phyloP scores from a whole-genome alignment of 2,888 invertebrate species.

The Tridacna crocea region DNA sequence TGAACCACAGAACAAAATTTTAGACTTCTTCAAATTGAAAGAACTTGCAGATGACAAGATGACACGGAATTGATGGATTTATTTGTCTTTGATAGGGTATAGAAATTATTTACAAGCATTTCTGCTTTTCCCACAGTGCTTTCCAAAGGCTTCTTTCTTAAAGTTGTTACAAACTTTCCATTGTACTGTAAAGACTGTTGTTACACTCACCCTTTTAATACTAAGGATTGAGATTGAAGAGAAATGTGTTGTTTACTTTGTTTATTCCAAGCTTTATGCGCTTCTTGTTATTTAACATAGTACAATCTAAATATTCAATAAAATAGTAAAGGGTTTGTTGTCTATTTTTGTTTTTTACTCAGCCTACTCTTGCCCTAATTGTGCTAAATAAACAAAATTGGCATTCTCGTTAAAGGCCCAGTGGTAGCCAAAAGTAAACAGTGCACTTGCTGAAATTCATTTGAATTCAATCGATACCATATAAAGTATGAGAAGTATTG shows the following conservation, averaged over 20 bases:
- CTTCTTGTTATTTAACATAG: constrained; percentile 24
- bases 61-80: background rate
- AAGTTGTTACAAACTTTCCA: background rate
- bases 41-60: background rate
- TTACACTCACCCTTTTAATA: no score
- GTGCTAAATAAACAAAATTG: background rate
- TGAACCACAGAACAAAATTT: background rate
- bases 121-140: background rate
- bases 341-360: background rate
- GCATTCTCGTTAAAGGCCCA: background rate
- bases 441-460: no score
- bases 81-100: background rate
- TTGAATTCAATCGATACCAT: no score
- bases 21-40: background rate
- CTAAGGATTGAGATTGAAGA: no score
- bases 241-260: no score
- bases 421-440: background rate
- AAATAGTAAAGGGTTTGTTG: constrained; percentile 14
- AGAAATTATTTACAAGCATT: background rate
- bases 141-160: background rate
- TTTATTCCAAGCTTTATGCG: constrained; percentile 5
- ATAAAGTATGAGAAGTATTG: no score
- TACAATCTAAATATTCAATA: constrained; percentile 23
- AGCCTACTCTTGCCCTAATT: no score
- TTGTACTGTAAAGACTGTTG: no score